Evolutionary conservation across 2,113 vertebrate genomes (phyloP), one percentile per base, ranked within the genome.

Genomic region (Chelonoidis abingdonii): DNA sequence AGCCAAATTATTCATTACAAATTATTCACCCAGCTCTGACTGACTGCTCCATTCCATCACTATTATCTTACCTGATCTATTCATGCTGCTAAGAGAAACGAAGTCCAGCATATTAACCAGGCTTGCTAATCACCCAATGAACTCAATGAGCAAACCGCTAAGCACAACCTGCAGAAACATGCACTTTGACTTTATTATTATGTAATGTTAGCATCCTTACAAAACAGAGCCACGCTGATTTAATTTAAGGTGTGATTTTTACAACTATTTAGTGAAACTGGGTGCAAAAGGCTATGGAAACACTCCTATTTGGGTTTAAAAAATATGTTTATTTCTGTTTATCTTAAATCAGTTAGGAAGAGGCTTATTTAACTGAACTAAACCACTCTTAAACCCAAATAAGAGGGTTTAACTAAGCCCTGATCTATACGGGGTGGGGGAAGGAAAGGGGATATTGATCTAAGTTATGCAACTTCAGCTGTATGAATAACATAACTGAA

Each of bases 71-170:
- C 57, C 84, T 94, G 75, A 78, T 44, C 75, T 44, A 27, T 13
- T 78, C 22, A 78, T 84, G 62, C 47, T 92, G 86, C 27, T 35
- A 25, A 31, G 83, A 93, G 86, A 44, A 89, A 89, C 38, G 82
- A 76, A 95, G 47, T 53, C 79, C 95, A 54, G 76, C 83, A 2
- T 47, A 52, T 92, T 75, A 91, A 44, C 83, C 50, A 88, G 93
- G 78, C 50, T 95, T 2, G 87, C 78, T 4, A 54, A 86, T 81
- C n/a, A 96, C 76, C 93, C 84, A 97, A 79, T 57, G 93, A 96
- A 95, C 57, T 89, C 88, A 83, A 79, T 81, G 92, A 93, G 83
- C 87, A 95, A 90, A 95, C 86, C 62, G 50, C 53, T 93, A 65
- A 83, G 84, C 91, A 72, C 87, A 88, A 25, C 86, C 90, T 90